Conservation (phyloP, 2,797 vertebrate genomes). For the Tokudaia tokunoshimensis region DNA sequence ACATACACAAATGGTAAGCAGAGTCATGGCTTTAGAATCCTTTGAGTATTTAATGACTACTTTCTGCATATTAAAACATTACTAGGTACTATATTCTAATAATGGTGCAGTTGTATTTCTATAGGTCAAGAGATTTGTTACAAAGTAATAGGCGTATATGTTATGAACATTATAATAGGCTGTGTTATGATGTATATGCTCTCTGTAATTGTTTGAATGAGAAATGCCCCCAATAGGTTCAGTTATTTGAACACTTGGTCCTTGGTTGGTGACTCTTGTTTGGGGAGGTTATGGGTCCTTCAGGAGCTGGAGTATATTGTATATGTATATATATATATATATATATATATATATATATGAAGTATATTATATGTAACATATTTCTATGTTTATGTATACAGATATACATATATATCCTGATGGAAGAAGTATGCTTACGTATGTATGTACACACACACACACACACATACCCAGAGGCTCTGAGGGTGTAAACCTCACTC, state of each 20-base stretch:
- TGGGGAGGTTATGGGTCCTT: background rate
- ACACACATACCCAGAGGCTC: background rate
- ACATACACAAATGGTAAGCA: background rate
- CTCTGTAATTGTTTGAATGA: background rate
- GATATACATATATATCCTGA: background rate
- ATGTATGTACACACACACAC: background rate
- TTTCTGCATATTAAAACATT: slow-evolving; percentile 33
- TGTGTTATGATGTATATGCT: background rate
- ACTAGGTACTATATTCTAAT: slow-evolving; percentile 36
- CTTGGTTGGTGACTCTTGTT: background rate
- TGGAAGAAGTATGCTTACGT: background rate
- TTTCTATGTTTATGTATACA: background rate
- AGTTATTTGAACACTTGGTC: background rate
- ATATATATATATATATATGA: too few relatives aligned
- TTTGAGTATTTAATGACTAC: slow-evolving; percentile 38
- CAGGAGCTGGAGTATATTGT: background rate
- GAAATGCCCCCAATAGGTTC: background rate
- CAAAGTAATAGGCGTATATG: background rate
- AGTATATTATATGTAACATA: background rate
- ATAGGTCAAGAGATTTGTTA: background rate
- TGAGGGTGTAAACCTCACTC: background rate
- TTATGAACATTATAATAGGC: background rate
- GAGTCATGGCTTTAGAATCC: slow-evolving; percentile 54
- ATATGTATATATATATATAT: too few relatives aligned
- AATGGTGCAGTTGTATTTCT: slow-evolving; percentile 40